Evolutionary conservation across 1,140 invertebrate genomes (phyloP), one percentile per base, ranked within the genome.

Genomic region (Teleopsis dalmanni): DNA sequence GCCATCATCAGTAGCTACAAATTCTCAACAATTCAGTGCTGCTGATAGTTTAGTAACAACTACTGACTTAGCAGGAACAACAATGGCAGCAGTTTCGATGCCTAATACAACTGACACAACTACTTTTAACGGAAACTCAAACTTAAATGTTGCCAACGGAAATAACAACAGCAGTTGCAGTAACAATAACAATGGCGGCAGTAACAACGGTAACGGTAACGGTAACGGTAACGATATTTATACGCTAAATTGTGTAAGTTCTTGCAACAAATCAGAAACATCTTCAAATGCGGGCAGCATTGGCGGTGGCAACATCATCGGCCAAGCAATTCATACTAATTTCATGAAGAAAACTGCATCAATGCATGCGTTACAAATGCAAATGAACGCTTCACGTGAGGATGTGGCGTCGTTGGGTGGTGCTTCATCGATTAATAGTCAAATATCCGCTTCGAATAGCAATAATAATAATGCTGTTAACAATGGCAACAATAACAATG

Each of bases 81-180:
- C 44, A 21, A 31, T 47, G 16, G 18, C 51, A 23, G 16, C 47
- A 35, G 21, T 48, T 14, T 11, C 35, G 21, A 31, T 47, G 16
- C 34, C 47, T 13, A 29, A 44, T 14, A 46, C 57, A 41, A 48
- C 57, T 27, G 51, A 36, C 47, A 40, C 47, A 21, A 37, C 44
- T 18, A 51, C 64, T 62, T 67, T 67, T 64, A 67, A 67, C 64
- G 64, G 64, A 67, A 67, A 67, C 59, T 60, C 64, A 51, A 67
- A 57, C 67, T 57, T 64, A 62, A 65, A 60, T 62, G 58, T 62
- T 55, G 59, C 59, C 54, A 64, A 64, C 57, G 64, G 58, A 64
- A 64, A 58, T 29, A 37, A 26, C 29, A 26, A 22, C 58, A 57
- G 42, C 46, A 50, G 34, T 33, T 31, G 18, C 47, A 42, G 43